phyloP scores from a whole-genome alignment of 2,888 invertebrate genomes.

The Torymus aiolomorphi region DNA sequence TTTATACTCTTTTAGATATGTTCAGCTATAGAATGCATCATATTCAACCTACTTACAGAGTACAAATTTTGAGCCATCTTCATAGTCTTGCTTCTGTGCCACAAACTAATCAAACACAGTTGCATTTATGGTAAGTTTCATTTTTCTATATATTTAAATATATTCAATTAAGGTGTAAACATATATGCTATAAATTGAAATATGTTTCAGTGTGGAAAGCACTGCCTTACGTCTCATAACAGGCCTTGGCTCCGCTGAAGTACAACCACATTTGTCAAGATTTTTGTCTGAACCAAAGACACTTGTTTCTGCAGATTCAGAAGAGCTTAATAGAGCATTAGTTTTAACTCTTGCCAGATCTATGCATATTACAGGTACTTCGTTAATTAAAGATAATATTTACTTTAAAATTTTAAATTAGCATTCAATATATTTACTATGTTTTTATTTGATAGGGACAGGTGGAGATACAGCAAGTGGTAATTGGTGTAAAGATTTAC shows the following conservation, averaged over 20 bases:
- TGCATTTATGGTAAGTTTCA: constrained; percentile 87
- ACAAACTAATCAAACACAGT: constrained; percentile 95
- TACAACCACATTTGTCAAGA: constrained; percentile 93
- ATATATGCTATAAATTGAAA: background rate
- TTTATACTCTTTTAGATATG: constrained; percentile 96
- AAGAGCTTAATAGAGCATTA: constrained; percentile 93
- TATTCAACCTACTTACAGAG: constrained; percentile 95
- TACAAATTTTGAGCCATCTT: constrained; percentile 92
- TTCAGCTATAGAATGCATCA: constrained; percentile 97
- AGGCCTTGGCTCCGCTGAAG: constrained; percentile 94
- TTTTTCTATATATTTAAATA: background rate
- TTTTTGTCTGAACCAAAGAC: constrained; percentile 94
- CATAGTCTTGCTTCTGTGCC: constrained; percentile 94
- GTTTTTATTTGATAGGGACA: constrained; percentile 64
- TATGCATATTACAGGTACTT: constrained; percentile 91
- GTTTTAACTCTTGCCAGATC: constrained; percentile 94
- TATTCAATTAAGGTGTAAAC: background rate
- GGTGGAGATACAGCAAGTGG: constrained; percentile 80
- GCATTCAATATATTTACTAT: constrained; percentile 13
- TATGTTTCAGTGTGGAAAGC: constrained; percentile 84
- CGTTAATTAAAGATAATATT: background rate
- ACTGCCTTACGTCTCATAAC: constrained; percentile 91
- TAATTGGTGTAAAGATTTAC: constrained; percentile 92
- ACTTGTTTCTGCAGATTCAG: constrained; percentile 94
- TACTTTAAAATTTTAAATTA: constrained; percentile 27